These are phyloP conservation scores for Lobophora halterata DNA, from an alignment of 2,888 invertebrate species.

Conservation along the genomic window DNA sequence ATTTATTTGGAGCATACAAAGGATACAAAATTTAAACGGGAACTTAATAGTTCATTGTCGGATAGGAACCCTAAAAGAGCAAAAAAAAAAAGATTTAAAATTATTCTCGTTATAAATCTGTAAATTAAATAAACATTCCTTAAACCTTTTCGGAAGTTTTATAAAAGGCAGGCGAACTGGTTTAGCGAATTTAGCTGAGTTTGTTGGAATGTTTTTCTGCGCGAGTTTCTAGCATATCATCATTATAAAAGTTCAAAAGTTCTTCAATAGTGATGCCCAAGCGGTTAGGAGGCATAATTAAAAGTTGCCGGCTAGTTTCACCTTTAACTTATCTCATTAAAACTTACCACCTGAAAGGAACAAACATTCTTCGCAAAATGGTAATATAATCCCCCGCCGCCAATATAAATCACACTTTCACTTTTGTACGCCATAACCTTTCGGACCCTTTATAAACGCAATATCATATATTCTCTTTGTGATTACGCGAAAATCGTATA, in stretches of 20 bases:
- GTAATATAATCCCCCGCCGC: constrained; percentile 51
- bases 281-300: constrained; percentile 67
- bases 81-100: neutral
- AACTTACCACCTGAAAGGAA: constrained; percentile 67
- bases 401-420: constrained; percentile 41
- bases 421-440: constrained; percentile 20
- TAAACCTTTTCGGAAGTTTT: constrained; percentile 19
- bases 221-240: constrained; percentile 47
- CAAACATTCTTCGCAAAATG: constrained; percentile 61
- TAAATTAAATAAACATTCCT: constrained; percentile 3
- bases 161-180: constrained; percentile 15
- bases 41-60: no score
- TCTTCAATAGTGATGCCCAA: constrained; percentile 47
- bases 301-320: constrained; percentile 70
- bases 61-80: no score
- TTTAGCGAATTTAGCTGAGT: constrained; percentile 22
- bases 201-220: constrained; percentile 33
- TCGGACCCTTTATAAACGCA: constrained; percentile 25
- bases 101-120: constrained; percentile 1
- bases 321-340: constrained; percentile 72
- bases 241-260: constrained; percentile 56
- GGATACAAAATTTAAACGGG: no score
- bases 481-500: constrained; percentile 28
- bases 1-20: no score
- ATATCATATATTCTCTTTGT: constrained; percentile 28